phyloP scores from a whole-genome alignment of 2,113 vertebrate genomes.

The Ginglymostoma cirratum region DNA sequence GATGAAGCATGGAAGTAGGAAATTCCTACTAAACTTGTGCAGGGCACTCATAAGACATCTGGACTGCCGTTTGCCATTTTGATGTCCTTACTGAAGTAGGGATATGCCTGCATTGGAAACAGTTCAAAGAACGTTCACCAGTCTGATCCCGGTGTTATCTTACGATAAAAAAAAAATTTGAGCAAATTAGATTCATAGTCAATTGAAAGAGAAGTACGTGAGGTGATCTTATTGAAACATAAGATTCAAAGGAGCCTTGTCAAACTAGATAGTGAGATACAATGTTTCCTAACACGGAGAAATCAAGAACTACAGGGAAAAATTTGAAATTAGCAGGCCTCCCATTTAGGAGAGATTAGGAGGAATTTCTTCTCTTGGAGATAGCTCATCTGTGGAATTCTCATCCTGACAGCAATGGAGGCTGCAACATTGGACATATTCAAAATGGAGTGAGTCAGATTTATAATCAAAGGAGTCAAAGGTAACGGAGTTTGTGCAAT shows the following conservation, averaged over 20 bases:
- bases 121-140: background rate
- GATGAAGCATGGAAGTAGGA: background rate
- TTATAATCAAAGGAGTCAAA: background rate
- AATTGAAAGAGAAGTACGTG: background rate
- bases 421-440: background rate
- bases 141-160: background rate
- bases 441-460: background rate
- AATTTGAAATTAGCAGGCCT: background rate
- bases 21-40: too few relatives aligned
- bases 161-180: background rate
- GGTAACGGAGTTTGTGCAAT: background rate
- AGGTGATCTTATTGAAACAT: background rate
- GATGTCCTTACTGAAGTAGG: background rate
- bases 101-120: background rate
- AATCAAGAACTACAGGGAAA: background rate
- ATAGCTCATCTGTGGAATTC: background rate
- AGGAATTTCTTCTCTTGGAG: background rate
- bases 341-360: background rate
- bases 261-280: background rate
- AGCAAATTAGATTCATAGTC: background rate
- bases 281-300: background rate
- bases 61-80: background rate
- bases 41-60: too few relatives aligned
- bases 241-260: background rate
- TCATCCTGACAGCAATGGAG: background rate